phyloP scores from a whole-genome alignment of 2,113 vertebrate genomes.

The Anser cygnoides region DNA sequence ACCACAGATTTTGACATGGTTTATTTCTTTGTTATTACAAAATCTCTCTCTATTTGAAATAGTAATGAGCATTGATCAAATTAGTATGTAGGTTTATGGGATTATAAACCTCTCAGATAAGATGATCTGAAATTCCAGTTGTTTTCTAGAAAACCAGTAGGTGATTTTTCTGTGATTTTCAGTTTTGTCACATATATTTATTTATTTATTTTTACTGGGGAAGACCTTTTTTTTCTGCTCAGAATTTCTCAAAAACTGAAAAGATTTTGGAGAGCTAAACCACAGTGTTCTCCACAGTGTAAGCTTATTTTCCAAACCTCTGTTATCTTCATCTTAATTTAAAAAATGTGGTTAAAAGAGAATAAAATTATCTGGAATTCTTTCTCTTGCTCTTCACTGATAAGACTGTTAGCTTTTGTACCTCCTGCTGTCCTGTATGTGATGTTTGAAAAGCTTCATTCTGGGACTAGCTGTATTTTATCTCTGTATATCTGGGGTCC shows the following conservation, averaged over 20 bases:
- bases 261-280: not conserved
- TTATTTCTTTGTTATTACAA: not conserved
- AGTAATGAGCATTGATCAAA: not conserved
- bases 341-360: not conserved
- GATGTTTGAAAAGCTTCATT: not conserved
- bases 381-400: not conserved
- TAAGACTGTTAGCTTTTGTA: not conserved
- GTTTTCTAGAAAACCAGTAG: not conserved
- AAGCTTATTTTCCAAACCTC: not conserved
- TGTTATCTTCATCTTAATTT: not conserved
- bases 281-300: not conserved
- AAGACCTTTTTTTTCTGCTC: not conserved
- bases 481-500: not conserved
- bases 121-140: not conserved
- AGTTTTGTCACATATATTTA: not conserved
- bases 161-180: not conserved
- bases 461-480: not conserved
- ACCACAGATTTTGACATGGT: not conserved
- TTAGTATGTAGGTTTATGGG: not conserved
- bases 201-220: not conserved
- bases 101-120: not conserved
- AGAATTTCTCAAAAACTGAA: not conserved
- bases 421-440: not conserved
- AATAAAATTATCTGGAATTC: not conserved
- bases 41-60: not conserved